Percentiles rank a stretch among this genome's conserved stretches.
Evolutionary conservation across 2,888 invertebrate species (phyloP).

Genomic region (Cerceris rybyensis): DNA sequence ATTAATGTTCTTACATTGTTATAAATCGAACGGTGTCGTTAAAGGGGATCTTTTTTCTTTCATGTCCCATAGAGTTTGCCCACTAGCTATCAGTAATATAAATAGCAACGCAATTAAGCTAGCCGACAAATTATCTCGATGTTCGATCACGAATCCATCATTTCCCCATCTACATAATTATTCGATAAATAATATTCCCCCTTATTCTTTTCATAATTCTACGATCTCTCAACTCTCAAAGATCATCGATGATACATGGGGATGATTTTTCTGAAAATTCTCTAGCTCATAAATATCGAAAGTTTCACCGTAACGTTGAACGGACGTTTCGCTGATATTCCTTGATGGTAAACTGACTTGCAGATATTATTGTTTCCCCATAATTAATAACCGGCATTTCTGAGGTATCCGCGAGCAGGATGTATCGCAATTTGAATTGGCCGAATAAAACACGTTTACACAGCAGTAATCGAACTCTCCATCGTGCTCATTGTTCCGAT

Average conservation of each 20-base stretch:
- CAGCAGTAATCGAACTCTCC: conserved; percentile 16
- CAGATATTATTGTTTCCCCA: conserved; percentile 6
- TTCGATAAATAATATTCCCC: neutral
- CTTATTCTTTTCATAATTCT: neutral
- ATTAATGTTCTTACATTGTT: conserved; percentile 39
- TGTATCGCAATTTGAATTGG: conserved; percentile 24
- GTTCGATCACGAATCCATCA: conserved; percentile 2
- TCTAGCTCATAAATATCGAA: neutral
- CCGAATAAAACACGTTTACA: conserved; percentile 31
- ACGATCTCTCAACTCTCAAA: neutral
- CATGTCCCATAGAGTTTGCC: neutral
- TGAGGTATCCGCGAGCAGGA: conserved; percentile 10
- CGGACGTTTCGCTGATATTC: no score
- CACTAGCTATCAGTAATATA: conserved; percentile 16
- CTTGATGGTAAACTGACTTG: neutral
- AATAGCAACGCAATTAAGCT: conserved; percentile 26
- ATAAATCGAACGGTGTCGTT: neutral
- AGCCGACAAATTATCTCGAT: conserved; percentile 30
- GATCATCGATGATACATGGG: neutral
- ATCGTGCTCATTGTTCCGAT: conserved; percentile 26
- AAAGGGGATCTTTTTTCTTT: neutral
- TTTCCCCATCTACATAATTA: conserved; percentile 11
- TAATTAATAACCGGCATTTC: conserved; percentile 30
- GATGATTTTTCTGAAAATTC: neutral
- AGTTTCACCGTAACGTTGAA: neutral